Conservation (phyloP, 2,113 vertebrate genomes). For the Prochilodus magdalenae region DNA sequence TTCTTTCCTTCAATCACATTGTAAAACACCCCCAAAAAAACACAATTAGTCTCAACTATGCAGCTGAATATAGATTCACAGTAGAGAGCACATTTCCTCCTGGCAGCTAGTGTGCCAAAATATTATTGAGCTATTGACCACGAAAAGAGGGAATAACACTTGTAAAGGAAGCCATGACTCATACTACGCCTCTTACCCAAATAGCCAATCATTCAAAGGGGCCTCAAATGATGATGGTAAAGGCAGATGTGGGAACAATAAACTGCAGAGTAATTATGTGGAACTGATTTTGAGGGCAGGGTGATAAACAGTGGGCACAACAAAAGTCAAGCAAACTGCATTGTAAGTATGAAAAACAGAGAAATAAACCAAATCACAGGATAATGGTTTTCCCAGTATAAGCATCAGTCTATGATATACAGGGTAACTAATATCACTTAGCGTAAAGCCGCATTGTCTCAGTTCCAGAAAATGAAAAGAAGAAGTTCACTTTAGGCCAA, state of each 20-base stretch:
- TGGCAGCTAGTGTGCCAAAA: not conserved
- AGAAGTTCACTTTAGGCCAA: slow-evolving; percentile 41
- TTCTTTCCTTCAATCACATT: slow-evolving; percentile 22
- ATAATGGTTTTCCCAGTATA: not conserved
- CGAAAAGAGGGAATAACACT: not conserved
- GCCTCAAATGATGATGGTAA: not conserved
- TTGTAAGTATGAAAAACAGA: not conserved
- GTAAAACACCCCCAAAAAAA: slow-evolving; percentile 28
- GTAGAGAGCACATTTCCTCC: slow-evolving; percentile 33
- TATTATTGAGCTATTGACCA: not conserved
- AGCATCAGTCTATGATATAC: not conserved
- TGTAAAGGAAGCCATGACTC: slow-evolving; percentile 14
- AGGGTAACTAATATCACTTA: not conserved
- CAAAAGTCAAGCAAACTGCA: slow-evolving; percentile 9
- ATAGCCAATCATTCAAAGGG: not conserved
- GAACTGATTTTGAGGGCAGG: not conserved
- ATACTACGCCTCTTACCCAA: not conserved
- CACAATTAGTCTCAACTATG: slow-evolving; percentile 53
- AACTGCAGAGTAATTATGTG: not conserved
- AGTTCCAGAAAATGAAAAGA: slow-evolving; percentile 54
- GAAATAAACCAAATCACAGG: not conserved
- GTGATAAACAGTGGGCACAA: not conserved
- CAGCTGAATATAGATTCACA: slow-evolving; percentile 42
- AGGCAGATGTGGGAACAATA: not conserved
- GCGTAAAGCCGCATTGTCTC: slow-evolving; percentile 50